These are phyloP conservation scores for Mnemiopsis leidyi DNA, from an alignment of 37 sponge, comb jelly and placozoan species.

Conservation along the genomic window DNA sequence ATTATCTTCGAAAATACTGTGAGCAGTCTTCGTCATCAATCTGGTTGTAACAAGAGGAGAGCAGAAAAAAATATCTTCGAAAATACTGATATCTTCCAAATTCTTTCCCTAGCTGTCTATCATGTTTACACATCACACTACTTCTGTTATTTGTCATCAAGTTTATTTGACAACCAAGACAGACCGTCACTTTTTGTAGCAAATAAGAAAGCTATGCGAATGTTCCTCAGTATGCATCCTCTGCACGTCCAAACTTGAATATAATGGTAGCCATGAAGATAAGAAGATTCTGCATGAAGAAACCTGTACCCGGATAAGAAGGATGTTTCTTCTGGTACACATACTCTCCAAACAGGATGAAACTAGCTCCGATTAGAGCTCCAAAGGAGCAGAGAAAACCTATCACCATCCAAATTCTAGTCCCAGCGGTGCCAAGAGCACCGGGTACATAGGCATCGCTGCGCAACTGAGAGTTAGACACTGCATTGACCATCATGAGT, in stretches of 20 bases:
- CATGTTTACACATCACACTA: too few relatives aligned
- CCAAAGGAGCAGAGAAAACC: constrained; percentile 84
- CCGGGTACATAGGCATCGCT: constrained; percentile 82
- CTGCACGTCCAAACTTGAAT: constrained; percentile 46
- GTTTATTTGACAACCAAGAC: too few relatives aligned
- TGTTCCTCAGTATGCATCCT: constrained; percentile 45
- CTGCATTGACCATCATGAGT: constrained; percentile 84
- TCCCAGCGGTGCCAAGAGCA: constrained; percentile 74
- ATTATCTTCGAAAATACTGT: too few relatives aligned
- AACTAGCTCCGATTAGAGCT: constrained; percentile 76
- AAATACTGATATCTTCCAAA: too few relatives aligned
- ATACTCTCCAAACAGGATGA: constrained; percentile 58
- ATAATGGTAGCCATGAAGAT: constrained; percentile 49
- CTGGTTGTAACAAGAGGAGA: too few relatives aligned
- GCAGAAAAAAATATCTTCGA: too few relatives aligned
- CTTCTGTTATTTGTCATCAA: too few relatives aligned
- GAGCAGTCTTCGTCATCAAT: too few relatives aligned
- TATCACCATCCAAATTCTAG: constrained; percentile 79
- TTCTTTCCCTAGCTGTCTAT: too few relatives aligned
- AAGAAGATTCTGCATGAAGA: constrained; percentile 55
- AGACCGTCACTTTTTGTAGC: too few relatives aligned
- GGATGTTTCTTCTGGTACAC: constrained; percentile 28
- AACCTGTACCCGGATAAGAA: constrained; percentile 45
- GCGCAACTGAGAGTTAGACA: constrained; percentile 79
- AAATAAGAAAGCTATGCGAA: too few relatives aligned